Base-by-base conservation (phyloP, 37 sponge, comb jelly and placozoan species). In the Ianthella basta region DNA sequence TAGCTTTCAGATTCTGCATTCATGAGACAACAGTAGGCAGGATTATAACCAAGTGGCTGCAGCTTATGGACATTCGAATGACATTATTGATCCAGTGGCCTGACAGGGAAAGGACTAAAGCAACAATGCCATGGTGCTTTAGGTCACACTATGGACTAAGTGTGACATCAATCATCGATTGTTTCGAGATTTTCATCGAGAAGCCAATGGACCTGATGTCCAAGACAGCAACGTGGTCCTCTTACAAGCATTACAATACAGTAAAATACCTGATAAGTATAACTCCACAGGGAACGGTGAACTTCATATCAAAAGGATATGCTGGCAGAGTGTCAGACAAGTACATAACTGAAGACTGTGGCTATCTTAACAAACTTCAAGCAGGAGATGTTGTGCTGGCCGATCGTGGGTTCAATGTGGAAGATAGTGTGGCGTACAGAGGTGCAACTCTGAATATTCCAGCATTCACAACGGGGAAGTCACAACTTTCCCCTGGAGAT, bases 121-220 rank as follows among this genome's bases (percentile, higher is more conserved):
- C 80, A 55, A 84, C 79, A 14, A 74, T 89, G 89, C 84, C 89
- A 13, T 79, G 41, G 21, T 20, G 32, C 15, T 88, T 88, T 34
- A 83, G 77, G 55, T 59, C 81, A 57, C 20, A 56, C 39, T 87
- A 82, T 86, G 86, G 86, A 4, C 44, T 82, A 20, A 82, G 60
- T 32, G 82, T 82, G 18, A 77, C 80, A 68, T 81, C 59, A 57
- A 79, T 88, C 50, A 88, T 88, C 67, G 88, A 88, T 67, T 88
- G 88, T 39, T 88, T 83, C 77, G 83, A 88, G 41, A 15, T 83
- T 4, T 88, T 81, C 79, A 88, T 88, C 29, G 84, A 88, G 73
- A 82, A 83, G 74, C 88, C 88, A 44, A 75, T 84, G 4, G 32
- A 75, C 40, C 68, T 88, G 13, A 8, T 88, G 4, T 79, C 79